Evolutionary conservation across 1,140 invertebrate species (phyloP), one percentile per base, ranked within the genome.

Genomic region (Monochamus saltuarius): DNA sequence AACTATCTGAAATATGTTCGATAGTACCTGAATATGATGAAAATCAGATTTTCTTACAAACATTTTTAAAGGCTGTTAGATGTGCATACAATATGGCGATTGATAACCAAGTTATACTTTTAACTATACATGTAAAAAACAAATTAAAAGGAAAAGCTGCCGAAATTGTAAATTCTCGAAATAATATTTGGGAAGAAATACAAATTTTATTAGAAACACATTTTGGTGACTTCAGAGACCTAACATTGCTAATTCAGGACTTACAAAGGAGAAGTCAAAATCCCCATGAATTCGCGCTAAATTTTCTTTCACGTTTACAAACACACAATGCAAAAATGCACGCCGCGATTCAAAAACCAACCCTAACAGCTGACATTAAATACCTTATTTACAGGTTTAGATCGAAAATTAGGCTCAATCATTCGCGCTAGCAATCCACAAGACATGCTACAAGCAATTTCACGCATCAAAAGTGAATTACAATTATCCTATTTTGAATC

Each of bases 61-160:
- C 59, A 2, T 61, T 61, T 50, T 35, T 55, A 42, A 55, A 49
- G 34, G 39, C 51, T 29, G 55, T 51, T 42, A 52, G 55, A 38
- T 17, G 35, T 38, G 59, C 52, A 1, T 49, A 55, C 16, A 29
- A 22, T 11, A 38, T 61, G 42, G 42, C 52, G 3, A 40, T 17
- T 0, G 14, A 37, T 16, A 16, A 61, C 38, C 59, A 61, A 39
- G 36, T 49, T 29, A 9, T 11, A 17, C 37, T 61, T 34, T 55
- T 61, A 38, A 38, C 39, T 37, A 55, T 55, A 38, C 59, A 61
- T 36, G 38, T 61, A 42, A 61, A 55, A 56, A 61, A 55, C 40
- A 61, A 55, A 40, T 40, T 55, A 34, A 46, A 39, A 13, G 51
- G 51, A 9, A 55, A 43, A 47, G 52, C 59, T 38, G 43, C 52